A percentile compares a stretch with the other conserved stretches of the same genome.
phyloP scores from a whole-genome alignment of 2,797 vertebrate species.

The Enteromius anoplus region DNA sequence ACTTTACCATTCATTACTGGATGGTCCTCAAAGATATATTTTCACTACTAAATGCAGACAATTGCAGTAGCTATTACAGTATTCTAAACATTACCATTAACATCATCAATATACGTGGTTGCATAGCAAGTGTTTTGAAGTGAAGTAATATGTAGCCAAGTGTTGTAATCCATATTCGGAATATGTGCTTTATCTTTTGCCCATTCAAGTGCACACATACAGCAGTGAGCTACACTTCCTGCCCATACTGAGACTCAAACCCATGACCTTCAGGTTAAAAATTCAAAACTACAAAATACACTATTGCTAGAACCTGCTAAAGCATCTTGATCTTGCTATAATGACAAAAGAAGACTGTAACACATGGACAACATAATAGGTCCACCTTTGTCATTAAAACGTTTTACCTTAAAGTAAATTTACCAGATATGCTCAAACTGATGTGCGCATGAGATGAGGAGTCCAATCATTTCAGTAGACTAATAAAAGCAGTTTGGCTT shows the following conservation, averaged over 20 bases:
- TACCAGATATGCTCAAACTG: background rate
- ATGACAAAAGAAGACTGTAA: background rate
- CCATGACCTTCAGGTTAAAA: too few relatives aligned
- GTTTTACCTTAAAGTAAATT: background rate
- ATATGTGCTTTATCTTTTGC: too few relatives aligned
- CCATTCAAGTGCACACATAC: too few relatives aligned
- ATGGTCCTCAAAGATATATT: background rate
- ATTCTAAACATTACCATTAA: background rate
- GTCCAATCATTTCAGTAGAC: background rate
- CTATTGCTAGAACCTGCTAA: background rate
- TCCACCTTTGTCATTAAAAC: background rate
- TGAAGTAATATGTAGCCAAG: too few relatives aligned
- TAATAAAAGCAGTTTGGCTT: background rate
- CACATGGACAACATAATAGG: background rate
- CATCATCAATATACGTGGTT: background rate
- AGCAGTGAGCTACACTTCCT: too few relatives aligned
- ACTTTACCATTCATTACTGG: background rate
- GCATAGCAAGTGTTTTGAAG: too few relatives aligned
- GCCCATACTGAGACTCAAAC: too few relatives aligned
- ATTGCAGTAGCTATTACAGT: background rate
- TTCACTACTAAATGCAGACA: background rate
- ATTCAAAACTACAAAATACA: too few relatives aligned
- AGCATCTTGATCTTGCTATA: background rate
- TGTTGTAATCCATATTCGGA: too few relatives aligned
- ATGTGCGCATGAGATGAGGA: background rate